These are phyloP conservation scores for Sebastes paucispinis DNA, from an alignment of 2,797 vertebrate species.

Conservation along the genomic window DNA sequence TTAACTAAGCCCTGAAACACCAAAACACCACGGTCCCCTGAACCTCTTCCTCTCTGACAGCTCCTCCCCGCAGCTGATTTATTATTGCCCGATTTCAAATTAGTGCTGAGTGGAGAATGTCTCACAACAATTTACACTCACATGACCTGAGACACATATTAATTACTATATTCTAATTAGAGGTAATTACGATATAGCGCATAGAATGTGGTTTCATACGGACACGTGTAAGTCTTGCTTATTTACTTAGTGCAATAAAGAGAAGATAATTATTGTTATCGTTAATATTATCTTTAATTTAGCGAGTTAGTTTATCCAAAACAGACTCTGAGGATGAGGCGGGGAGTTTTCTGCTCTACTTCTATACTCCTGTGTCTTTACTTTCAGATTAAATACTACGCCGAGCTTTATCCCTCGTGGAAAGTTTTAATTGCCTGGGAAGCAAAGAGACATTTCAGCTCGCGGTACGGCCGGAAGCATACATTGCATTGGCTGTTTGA, in stretches of 20 bases:
- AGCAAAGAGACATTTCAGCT: slow-evolving; percentile 49
- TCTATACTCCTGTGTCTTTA: slow-evolving; percentile 37
- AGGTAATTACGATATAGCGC: slow-evolving; percentile 56
- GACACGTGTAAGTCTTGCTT: neutral
- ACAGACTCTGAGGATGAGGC: slow-evolving; percentile 21
- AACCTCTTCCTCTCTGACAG: slow-evolving; percentile 58
- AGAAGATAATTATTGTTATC: slow-evolving; percentile 7
- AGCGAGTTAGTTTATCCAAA: slow-evolving; percentile 26
- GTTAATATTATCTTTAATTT: slow-evolving; percentile 27
- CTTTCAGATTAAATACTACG: slow-evolving; percentile 48
- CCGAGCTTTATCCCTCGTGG: slow-evolving; percentile 59
- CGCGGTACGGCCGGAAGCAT: slow-evolving; percentile 4
- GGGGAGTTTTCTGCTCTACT: slow-evolving; percentile 24
- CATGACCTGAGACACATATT: slow-evolving; percentile 64
- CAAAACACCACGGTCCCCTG: slow-evolving; percentile 58
- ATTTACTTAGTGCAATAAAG: slow-evolving; percentile 33
- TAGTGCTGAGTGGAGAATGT: slow-evolving; percentile 56
- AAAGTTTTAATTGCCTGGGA: slow-evolving; percentile 69
- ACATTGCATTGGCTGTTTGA: slow-evolving; percentile 37
- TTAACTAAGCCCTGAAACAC: slow-evolving; percentile 69
- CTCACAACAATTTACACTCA: slow-evolving; percentile 69
- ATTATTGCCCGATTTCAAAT: slow-evolving; percentile 72
- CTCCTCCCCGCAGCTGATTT: slow-evolving; percentile 62
- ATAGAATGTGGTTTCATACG: slow-evolving; percentile 12
- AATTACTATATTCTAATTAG: slow-evolving; percentile 70